A percentile compares a stretch with the other conserved stretches of the same genome.
These are phyloP conservation scores for Nibea albiflora DNA, from an alignment of 2,113 vertebrate species.

Conservation along the genomic window DNA sequence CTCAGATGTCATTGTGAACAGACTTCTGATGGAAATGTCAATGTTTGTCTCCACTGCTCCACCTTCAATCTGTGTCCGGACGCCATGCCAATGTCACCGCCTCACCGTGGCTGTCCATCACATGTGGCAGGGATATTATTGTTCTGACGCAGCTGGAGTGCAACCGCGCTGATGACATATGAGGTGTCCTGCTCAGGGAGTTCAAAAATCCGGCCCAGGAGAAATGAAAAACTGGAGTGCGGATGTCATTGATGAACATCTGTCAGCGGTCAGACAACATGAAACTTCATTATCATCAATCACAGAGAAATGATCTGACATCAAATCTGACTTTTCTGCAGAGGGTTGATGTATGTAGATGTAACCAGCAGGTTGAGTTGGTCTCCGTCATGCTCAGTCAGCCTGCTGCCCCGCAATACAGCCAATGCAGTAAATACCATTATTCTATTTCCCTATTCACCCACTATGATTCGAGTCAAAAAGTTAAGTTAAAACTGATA, in stretches of 20 bases:
- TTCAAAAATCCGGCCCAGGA: background rate
- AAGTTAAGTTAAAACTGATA: no score
- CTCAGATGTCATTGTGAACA: constrained; percentile 13
- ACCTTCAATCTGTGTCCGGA: constrained; percentile 46
- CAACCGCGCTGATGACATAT: constrained; percentile 36
- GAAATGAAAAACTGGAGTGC: constrained; percentile 38
- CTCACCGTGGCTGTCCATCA: constrained; percentile 52
- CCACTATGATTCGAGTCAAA: no score
- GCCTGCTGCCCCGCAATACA: no score
- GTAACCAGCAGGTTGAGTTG: no score
- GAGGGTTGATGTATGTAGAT: background rate
- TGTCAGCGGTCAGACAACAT: constrained; percentile 27
- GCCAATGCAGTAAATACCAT: no score
- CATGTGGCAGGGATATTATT: constrained; percentile 51
- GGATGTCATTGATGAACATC: constrained; percentile 32
- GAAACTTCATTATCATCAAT: constrained; percentile 14
- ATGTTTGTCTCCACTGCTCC: constrained; percentile 13
- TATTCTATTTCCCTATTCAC: no score
- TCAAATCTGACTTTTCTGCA: background rate
- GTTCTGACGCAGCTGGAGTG: constrained; percentile 37
- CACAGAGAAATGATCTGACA: background rate
- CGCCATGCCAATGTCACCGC: background rate
- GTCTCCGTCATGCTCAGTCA: no score
- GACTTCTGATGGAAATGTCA: constrained; percentile 51
- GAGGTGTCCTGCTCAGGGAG: constrained; percentile 15